Evolutionary conservation across 2,888 invertebrate species (phyloP).

Genomic region (Bellardia pandia): DNA sequence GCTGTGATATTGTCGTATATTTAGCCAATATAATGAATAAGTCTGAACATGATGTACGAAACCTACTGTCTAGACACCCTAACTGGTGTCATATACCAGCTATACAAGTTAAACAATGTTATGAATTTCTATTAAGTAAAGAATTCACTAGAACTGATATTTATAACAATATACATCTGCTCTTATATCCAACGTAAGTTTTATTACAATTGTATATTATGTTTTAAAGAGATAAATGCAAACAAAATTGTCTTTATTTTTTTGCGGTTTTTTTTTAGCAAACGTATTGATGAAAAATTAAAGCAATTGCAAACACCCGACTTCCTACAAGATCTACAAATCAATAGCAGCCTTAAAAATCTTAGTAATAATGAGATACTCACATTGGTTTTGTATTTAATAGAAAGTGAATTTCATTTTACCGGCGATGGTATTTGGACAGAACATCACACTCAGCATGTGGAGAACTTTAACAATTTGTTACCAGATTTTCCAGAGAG

Average conservation of each 20-base stretch:
- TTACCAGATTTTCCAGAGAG: slow-evolving; percentile 83
- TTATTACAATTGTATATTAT: background rate
- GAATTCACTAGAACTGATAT: slow-evolving; percentile 86
- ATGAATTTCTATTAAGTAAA: slow-evolving; percentile 85
- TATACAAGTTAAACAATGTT: slow-evolving; percentile 86
- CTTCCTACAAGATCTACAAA: slow-evolving; percentile 77
- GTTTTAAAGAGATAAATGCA: too few relatives aligned
- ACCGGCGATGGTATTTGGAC: slow-evolving; percentile 91
- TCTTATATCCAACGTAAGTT: slow-evolving; percentile 89
- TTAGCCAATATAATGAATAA: slow-evolving; percentile 82
- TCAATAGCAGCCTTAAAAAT: slow-evolving; percentile 77
- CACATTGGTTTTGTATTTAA: slow-evolving; percentile 88
- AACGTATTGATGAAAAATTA: slow-evolving; percentile 82
- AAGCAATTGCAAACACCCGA: slow-evolving; percentile 76
- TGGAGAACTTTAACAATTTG: slow-evolving; percentile 83
- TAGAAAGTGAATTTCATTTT: slow-evolving; percentile 90
- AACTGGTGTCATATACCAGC: slow-evolving; percentile 88
- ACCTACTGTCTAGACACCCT: slow-evolving; percentile 86
- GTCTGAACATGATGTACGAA: slow-evolving; percentile 79
- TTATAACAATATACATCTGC: slow-evolving; percentile 86
- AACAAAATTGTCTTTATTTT: too few relatives aligned
- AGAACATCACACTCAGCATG: slow-evolving; percentile 81
- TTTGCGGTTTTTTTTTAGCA: slow-evolving; percentile 75
- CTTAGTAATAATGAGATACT: slow-evolving; percentile 86
- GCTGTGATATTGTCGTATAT: slow-evolving; percentile 84